Evolutionary conservation across 2,888 invertebrate genomes (phyloP), one percentile per base, ranked within the genome.

Genomic region (Autographa gamma): DNA sequence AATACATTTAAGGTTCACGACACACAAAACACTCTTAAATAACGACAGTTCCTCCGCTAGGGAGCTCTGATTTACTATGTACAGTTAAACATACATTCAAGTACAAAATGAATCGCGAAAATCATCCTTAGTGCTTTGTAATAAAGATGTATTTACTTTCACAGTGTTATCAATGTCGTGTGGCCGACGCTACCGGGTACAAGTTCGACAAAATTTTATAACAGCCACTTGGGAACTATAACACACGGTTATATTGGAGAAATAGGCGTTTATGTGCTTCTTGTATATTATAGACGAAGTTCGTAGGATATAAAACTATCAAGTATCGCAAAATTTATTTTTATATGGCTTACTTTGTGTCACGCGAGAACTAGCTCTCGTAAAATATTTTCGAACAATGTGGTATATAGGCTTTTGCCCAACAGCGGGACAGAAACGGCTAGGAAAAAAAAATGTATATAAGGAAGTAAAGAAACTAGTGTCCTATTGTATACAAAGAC

Each of bases 211-310:
- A 65, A 68, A 75, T 81, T 83, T 82, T 80, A 80, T 73, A 81
- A 71, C 78, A 71, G 56, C 19, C 63, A 25, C 80, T 59, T 0
- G 82, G 76, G 76, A 59, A 32, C 25, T 63, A 72, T 83, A 81
- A 81, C 38, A 69, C 67, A 81, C 60, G 69, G 81, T 79, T 82
- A 83, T 76, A 64, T 74, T 76, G 59, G 61, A 70, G 69, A 81
- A 76, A 79, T 79, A 74, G 74, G 74, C 81, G 74, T 83, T 81
- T 83, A 82, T 81, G 62, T 68, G 38, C 38, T 48, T 14, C 56
- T 76, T 60, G 76, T 82, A 74, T 82, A 82, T 79, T 48, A 64
- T 32, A 54, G 52, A 63, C 68, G 65, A 76, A 83, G 76, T 81
- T 82, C 79, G 66, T 63, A 79, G 64, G 60, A 76, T 80, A 66